These are phyloP conservation scores for Kryptopterus vitreolus DNA, from an alignment of 2,797 vertebrate species.

Conservation along the genomic window DNA sequence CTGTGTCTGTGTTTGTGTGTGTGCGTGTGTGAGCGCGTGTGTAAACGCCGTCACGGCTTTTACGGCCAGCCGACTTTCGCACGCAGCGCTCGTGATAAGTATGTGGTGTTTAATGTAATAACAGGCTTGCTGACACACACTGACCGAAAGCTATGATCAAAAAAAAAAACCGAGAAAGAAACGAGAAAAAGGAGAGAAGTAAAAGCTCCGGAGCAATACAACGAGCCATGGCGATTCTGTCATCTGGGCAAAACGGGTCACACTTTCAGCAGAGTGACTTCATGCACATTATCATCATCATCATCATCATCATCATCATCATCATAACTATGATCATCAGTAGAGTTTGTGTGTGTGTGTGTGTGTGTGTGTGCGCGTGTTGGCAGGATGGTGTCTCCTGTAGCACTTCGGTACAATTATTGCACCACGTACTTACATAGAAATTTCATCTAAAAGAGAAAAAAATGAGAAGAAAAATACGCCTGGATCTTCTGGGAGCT, in stretches of 20 bases:
- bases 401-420: slow-evolving; percentile 78
- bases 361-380: slow-evolving; percentile 60
- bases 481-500: slow-evolving; percentile 9
- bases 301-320: slow-evolving; percentile 72
- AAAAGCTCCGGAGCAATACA: not conserved
- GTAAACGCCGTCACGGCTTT: not conserved
- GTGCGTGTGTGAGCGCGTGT: not conserved
- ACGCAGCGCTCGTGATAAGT: slow-evolving; percentile 3
- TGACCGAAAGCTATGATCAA: slow-evolving; percentile 52
- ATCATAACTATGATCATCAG: too few relatives aligned
- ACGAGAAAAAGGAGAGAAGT: slow-evolving; percentile 8
- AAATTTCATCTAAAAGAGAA: slow-evolving; percentile 73
- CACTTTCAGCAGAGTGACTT: not conserved
- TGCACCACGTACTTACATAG: slow-evolving; percentile 78
- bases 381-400: slow-evolving; percentile 56
- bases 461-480: not conserved
- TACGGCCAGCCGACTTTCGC: not conserved
- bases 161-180: slow-evolving; percentile 31
- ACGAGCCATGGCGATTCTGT: not conserved
- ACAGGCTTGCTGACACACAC: slow-evolving; percentile 46
- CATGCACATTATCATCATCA: slow-evolving; percentile 46
- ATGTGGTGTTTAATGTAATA: slow-evolving; percentile 44
- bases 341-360: too few relatives aligned
- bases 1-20: not conserved
- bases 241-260: slow-evolving; percentile 9